phyloP scores from a whole-genome alignment of 2,888 invertebrate genomes.

The Hofmannophila pseudospretella region DNA sequence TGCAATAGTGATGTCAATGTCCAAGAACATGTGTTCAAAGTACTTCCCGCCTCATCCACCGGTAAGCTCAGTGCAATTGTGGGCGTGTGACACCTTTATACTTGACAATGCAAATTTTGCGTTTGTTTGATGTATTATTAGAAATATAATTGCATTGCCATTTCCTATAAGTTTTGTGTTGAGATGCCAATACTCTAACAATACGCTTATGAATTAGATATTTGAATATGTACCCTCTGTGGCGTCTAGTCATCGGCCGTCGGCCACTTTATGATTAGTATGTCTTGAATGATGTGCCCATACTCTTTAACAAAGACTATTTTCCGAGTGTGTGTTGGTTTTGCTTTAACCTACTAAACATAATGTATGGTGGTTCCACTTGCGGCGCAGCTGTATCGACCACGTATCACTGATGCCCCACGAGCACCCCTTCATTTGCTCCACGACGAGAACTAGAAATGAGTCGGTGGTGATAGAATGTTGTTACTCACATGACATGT shows the following conservation, averaged over 20 bases:
- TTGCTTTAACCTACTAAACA: conserved; percentile 79
- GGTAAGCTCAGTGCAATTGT: conserved; percentile 63
- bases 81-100: conserved; percentile 55
- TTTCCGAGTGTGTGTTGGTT: conserved; percentile 74
- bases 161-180: conserved; percentile 69
- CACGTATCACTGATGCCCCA: conserved; percentile 84
- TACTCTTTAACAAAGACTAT: conserved; percentile 61
- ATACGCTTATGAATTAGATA: conserved; percentile 71
- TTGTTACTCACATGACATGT: conserved; percentile 86
- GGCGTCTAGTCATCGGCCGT: conserved; percentile 30
- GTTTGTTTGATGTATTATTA: conserved; percentile 72
- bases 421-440: conserved; percentile 90
- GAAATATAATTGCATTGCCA: conserved; percentile 64
- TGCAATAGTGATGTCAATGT: conserved; percentile 64
- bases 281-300: conserved; percentile 71
- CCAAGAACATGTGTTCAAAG: conserved; percentile 49
- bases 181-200: conserved; percentile 72
- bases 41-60: conserved; percentile 40
- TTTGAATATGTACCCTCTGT: conserved; percentile 67
- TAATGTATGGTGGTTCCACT: conserved; percentile 74
- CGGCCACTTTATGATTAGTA: conserved; percentile 39
- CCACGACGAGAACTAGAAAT: conserved; percentile 85
- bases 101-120: conserved; percentile 60
- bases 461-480: conserved; percentile 88
- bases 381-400: conserved; percentile 86